Conservation (phyloP, 2,888 invertebrate genomes). For the Meliscaeva auricollis region DNA sequence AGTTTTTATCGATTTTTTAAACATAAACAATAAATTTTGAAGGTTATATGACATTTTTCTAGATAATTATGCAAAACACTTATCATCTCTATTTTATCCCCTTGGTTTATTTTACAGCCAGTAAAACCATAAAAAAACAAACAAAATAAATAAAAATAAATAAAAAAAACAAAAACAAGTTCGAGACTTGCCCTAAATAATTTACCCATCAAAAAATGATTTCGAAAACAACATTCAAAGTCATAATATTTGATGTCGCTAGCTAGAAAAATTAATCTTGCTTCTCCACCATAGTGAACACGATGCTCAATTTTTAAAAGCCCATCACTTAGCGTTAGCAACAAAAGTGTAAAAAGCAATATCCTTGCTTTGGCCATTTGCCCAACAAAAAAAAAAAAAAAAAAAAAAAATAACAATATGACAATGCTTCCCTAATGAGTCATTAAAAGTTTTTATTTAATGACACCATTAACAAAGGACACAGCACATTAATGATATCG, state of each 20-base stretch:
- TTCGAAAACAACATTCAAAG: conserved; percentile 4
- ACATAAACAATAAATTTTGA: neutral
- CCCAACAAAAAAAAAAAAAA: neutral
- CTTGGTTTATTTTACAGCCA: neutral
- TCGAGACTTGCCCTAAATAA: conserved; percentile 1
- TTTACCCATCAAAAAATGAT: conserved; percentile 24
- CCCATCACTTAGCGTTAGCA: conserved; percentile 23
- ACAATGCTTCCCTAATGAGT: conserved; percentile 61
- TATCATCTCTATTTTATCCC: neutral
- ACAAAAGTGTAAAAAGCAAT: conserved; percentile 41
- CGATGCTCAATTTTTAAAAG: conserved; percentile 2
- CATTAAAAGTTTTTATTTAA: conserved; percentile 67
- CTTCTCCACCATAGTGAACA: neutral
- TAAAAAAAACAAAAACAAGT: neutral
- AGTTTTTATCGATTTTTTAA: neutral
- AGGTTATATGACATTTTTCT: neutral
- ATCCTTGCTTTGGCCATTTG: conserved; percentile 23
- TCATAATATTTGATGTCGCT: conserved; percentile 20
- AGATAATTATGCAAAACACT: neutral
- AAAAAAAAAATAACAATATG: conserved; percentile 38
- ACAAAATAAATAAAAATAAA: no score
- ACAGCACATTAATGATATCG: conserved; percentile 60
- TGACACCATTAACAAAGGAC: conserved; percentile 59
- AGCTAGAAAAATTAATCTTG: conserved; percentile 16
- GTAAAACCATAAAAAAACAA: neutral